A percentile compares a stretch with the other conserved stretches of the same genome.
Conservation (phyloP, 2,888 invertebrate species). For the Lasius platythorax region DNA sequence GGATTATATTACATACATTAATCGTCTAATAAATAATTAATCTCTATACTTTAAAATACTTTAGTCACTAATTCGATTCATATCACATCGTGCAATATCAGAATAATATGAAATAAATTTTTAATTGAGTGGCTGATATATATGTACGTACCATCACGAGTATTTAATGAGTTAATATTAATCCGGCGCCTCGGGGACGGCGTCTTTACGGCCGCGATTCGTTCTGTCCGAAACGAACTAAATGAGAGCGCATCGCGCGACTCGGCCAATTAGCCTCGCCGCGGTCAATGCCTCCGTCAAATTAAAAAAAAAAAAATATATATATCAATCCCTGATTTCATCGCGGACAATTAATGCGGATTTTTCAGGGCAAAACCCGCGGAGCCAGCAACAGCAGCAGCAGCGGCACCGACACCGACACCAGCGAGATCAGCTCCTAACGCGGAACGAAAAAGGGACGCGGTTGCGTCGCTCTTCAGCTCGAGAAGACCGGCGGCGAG, state of each 20-base stretch:
- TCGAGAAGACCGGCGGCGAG: constrained; percentile 69
- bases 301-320: constrained; percentile 6
- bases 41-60: too few species aligned
- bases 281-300: constrained; percentile 5
- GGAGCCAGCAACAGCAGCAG: neutral
- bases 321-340: constrained; percentile 19
- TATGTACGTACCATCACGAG: neutral
- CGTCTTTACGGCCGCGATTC: neutral
- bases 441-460: constrained; percentile 70
- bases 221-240: neutral
- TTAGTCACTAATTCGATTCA: too few species aligned
- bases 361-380: constrained; percentile 74
- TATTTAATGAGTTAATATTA: neutral
- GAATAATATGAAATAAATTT: too few species aligned
- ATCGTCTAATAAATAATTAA: too few species aligned
- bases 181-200: neutral
- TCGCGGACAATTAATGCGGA: constrained; percentile 45
- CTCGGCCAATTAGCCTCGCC: constrained; percentile 1
- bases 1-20: too few species aligned
- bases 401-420: constrained; percentile 11
- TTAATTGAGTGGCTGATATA: too few species aligned
- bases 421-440: constrained; percentile 60
- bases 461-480: constrained; percentile 75
- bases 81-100: too few species aligned
- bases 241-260: constrained; percentile 1